Percentiles rank a stretch among this genome's conserved stretches.
These are phyloP conservation scores for Platanista minor DNA, from an alignment of 2,113 vertebrate genomes.

Conservation along the genomic window DNA sequence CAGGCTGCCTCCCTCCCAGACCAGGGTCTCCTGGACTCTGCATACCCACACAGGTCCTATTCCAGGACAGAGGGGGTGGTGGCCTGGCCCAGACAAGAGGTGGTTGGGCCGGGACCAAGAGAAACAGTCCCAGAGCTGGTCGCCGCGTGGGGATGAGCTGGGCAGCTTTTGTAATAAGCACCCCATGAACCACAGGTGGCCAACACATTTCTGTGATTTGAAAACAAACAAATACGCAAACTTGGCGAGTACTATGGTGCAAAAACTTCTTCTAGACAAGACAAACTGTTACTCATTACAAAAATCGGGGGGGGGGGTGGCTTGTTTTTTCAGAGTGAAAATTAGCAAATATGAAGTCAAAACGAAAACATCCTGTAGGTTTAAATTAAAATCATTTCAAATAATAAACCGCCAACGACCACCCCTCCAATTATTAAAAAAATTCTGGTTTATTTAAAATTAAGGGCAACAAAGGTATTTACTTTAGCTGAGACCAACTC, in stretches of 20 bases:
- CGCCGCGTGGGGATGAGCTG: conserved; percentile 35
- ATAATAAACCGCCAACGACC: conserved; percentile 44
- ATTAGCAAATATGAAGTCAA: conserved; percentile 64
- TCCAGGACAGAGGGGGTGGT: not conserved
- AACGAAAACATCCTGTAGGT: conserved; percentile 49
- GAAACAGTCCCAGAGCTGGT: not conserved
- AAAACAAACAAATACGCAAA: conserved; percentile 18
- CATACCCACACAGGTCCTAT: not conserved
- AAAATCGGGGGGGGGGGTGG: conserved; percentile 48
- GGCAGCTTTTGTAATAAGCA: not conserved
- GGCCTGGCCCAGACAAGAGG: not conserved
- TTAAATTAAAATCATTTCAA: conserved; percentile 74
- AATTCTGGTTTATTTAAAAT: conserved; percentile 57
- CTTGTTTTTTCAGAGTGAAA: conserved; percentile 48
- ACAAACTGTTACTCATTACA: conserved; percentile 65
- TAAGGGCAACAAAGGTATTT: conserved; percentile 71
- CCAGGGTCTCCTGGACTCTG: not conserved
- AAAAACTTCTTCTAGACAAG: conserved; percentile 50
- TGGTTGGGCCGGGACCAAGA: not conserved
- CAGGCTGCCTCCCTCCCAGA: not conserved
- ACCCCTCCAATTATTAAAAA: conserved; percentile 29
- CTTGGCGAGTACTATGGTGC: not conserved
- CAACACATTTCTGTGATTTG: conserved; percentile 41
- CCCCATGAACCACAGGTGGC: conserved; percentile 30
- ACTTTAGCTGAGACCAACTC: conserved; percentile 65